Evolutionary conservation across 2,113 vertebrate genomes (phyloP).

Genomic region (Tupaia chinensis): DNA sequence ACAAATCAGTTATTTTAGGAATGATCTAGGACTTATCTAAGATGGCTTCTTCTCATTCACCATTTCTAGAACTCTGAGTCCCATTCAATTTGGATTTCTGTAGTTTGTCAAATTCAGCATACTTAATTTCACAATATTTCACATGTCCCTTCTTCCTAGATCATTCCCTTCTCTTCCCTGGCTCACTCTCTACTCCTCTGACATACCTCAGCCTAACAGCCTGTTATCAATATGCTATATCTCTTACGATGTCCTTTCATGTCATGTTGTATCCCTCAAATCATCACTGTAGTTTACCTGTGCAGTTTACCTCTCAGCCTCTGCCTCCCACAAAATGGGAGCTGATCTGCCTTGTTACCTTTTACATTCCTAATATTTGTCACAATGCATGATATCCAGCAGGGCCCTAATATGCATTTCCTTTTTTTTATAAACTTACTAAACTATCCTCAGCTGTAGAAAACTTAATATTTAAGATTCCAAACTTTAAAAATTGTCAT

Average conservation of each 20-base stretch:
- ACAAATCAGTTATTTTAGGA: neutral
- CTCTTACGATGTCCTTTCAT: too few relatives aligned
- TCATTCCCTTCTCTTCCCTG: neutral
- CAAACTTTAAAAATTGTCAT: neutral
- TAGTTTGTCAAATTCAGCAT: neutral
- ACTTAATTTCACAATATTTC: neutral
- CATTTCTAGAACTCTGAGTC: neutral
- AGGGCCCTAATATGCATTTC: neutral
- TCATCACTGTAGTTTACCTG: neutral
- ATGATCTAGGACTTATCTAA: neutral
- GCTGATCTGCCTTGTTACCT: neutral
- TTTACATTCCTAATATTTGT: neutral
- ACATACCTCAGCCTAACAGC: neutral
- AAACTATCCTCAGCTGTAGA: neutral
- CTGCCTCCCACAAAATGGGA: neutral
- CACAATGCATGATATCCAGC: neutral
- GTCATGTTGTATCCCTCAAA: too few relatives aligned
- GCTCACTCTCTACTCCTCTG: neutral
- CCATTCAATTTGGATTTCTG: neutral
- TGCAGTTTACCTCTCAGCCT: neutral
- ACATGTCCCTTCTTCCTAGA: neutral
- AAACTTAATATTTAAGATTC: neutral
- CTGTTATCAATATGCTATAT: neutral
- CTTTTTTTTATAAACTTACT: neutral
- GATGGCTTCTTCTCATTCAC: neutral